phyloP scores from a whole-genome alignment of 2,113 vertebrate genomes.

The Oplegnathus fasciatus region DNA sequence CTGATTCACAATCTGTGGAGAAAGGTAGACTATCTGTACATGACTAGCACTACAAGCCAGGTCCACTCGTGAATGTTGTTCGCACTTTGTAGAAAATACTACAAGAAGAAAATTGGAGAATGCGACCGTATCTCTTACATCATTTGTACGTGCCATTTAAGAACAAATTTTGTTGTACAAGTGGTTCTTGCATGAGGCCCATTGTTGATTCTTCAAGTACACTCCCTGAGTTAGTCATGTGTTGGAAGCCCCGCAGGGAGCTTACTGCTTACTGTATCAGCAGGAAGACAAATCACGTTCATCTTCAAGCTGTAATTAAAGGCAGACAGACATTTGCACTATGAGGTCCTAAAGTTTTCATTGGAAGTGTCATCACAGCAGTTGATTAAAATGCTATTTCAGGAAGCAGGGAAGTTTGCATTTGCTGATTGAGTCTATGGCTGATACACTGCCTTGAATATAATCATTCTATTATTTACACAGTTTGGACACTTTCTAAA shows the following conservation, averaged over 20 bases:
- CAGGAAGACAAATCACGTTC: conserved; percentile 14
- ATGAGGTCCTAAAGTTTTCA: conserved; percentile 17
- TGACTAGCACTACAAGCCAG: too few species aligned
- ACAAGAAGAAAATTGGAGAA: background rate
- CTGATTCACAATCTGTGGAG: too few species aligned
- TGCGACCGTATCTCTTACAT: background rate
- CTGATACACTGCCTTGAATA: conserved; percentile 14
- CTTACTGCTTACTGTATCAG: background rate
- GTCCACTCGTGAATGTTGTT: background rate
- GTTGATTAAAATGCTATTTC: conserved; percentile 49
- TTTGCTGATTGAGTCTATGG: conserved; percentile 17
- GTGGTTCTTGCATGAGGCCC: background rate
- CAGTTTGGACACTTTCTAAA: conserved; percentile 20
- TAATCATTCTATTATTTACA: conserved; percentile 18
- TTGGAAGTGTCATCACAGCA: conserved; percentile 20
- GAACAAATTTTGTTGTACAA: background rate
- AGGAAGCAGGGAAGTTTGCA: conserved; percentile 42
- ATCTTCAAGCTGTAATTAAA: conserved; percentile 41
- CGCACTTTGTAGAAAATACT: background rate
- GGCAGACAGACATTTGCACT: conserved; percentile 23
- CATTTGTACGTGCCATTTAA: background rate
- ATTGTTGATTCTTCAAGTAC: background rate
- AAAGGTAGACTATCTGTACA: background rate
- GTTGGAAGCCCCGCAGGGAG: background rate
- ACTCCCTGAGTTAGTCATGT: background rate